These are phyloP conservation scores for Eristalinus sepulchralis DNA, from an alignment of 2,888 invertebrate species.

Conservation along the genomic window DNA sequence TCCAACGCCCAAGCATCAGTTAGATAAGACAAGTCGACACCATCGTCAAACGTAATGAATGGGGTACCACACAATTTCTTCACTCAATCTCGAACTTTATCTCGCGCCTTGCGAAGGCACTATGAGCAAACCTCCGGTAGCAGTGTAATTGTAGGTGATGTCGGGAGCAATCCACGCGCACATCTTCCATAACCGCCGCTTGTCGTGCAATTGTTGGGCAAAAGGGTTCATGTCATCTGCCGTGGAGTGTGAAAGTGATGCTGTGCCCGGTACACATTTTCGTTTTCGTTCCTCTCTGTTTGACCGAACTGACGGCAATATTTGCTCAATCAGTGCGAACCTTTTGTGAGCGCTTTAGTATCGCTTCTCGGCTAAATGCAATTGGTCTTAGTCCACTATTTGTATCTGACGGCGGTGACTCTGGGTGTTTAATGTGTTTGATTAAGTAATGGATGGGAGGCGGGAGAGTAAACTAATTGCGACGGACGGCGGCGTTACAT, in stretches of 20 bases:
- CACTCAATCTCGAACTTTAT: not conserved
- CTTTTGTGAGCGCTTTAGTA: not conserved
- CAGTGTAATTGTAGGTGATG: not conserved
- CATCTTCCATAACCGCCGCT: not conserved
- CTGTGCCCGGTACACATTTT: not conserved
- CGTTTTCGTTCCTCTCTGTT: not conserved
- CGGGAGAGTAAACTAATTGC: not conserved
- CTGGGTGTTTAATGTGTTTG: not conserved
- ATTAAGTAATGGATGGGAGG: not conserved
- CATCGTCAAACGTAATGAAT: not conserved
- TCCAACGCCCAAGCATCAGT: not conserved
- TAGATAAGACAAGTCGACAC: not conserved
- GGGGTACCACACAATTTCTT: not conserved
- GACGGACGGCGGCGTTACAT: slow-evolving; percentile 23
- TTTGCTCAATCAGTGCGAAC: not conserved
- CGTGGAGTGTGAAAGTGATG: not conserved
- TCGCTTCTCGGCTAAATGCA: slow-evolving; percentile 38
- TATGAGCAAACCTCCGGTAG: not conserved
- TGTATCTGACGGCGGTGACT: not conserved
- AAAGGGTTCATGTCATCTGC: not conserved
- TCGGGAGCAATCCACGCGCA: not conserved
- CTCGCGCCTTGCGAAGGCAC: not conserved
- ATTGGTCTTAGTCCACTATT: slow-evolving; percentile 38
- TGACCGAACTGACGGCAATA: not conserved
- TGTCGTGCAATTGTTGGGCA: not conserved